phyloP scores from a whole-genome alignment of 2,888 invertebrate species.

The Parthenolecanium corni region DNA sequence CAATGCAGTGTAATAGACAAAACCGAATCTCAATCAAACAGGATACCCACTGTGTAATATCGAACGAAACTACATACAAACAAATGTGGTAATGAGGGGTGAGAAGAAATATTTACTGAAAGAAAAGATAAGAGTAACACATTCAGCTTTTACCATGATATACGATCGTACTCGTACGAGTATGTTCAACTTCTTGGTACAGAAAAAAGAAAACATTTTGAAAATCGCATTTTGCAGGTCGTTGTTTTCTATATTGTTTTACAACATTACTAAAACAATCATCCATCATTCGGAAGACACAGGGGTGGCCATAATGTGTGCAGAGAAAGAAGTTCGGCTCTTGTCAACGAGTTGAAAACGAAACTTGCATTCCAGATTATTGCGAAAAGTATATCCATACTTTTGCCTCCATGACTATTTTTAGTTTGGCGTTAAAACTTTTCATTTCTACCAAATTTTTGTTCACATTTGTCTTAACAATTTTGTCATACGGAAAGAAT shows the following conservation, averaged over 20 bases:
- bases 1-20: too few relatives aligned
- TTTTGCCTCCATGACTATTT: neutral
- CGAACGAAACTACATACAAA: too few relatives aligned
- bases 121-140: neutral
- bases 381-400: conserved; percentile 5
- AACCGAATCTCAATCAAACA: too few relatives aligned
- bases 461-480: conserved; percentile 23
- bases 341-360: conserved; percentile 24
- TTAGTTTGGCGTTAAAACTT: too few relatives aligned
- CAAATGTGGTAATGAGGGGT: too few relatives aligned
- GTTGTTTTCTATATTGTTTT: conserved; percentile 13
- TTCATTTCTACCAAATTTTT: neutral
- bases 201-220: neutral
- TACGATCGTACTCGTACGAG: neutral
- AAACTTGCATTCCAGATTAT: conserved; percentile 25
- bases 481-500: conserved; percentile 26
- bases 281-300: conserved; percentile 16
- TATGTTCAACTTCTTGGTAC: too few relatives aligned
- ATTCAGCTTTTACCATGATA: neutral
- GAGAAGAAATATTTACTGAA: too few relatives aligned
- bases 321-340: neutral
- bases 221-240: neutral
- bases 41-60: too few relatives aligned
- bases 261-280: conserved; percentile 22
- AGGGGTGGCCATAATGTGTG: neutral